Evolutionary conservation across 2,888 invertebrate species (phyloP), one percentile per base, ranked within the genome.

Genomic region (Drosophila multiciliata): DNA sequence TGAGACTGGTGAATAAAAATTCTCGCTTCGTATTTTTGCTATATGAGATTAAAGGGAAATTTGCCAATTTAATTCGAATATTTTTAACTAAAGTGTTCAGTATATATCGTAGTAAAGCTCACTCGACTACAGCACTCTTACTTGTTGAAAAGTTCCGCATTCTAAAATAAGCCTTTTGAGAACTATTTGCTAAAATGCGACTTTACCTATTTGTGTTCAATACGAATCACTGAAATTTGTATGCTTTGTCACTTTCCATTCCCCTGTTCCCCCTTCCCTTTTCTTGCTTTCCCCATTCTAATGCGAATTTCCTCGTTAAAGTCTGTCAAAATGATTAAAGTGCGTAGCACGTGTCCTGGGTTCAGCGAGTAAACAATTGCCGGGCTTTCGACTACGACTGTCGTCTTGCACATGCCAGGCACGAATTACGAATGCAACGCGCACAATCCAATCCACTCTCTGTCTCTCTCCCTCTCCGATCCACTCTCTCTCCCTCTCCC

Each of bases 301-400:
- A 20, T 66, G 60, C 53, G 49, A 48, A 50, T 36, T 32, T 29
- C 11, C 49, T n/a, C 8, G 61, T 62, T 54, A 50, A 59, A 64
- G 49, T 35, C 45, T 42, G 32, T 57, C 50, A 54, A 49, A 55
- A 59, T 74, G 71, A 72, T 80, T 79, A 67, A 70, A 80, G 80
- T 82, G 65, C 70, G 57, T 53, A 68, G 71, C 83, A 82, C 80
- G 77, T 74, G 76, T 66, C 36, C 48, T 60, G 12, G 42, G 23
- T 50, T 55, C 63, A 32, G 54, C 40, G 64, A 61, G 70, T 49
- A 38, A n/a, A 36, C 62, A 45, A 60, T 45, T 38, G 55, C 23
- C 57, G 62, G 50, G 71, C 57, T 64, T 66, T 57, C 35, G 35
- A 36, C 54, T 54, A 23, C 20, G n/a, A 53, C 53, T 15, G 17